Percentiles rank a stretch among this genome's conserved stretches.
phyloP scores from a whole-genome alignment of 2,113 vertebrate species.

The Anolis sagrei region DNA sequence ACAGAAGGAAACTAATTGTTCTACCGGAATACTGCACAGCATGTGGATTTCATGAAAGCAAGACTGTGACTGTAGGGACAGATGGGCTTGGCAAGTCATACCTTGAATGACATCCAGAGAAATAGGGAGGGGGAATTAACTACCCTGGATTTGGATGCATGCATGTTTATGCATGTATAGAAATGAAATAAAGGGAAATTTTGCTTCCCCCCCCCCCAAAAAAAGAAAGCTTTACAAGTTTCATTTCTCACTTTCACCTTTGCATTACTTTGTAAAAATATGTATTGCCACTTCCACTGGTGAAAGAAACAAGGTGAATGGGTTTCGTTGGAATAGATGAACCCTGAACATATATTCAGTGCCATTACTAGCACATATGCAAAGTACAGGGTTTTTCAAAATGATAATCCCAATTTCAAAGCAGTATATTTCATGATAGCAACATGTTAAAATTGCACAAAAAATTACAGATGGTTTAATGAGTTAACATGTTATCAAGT shows the following conservation, averaged over 20 bases:
- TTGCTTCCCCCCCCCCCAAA: constrained; percentile 5
- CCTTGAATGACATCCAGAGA: constrained; percentile 46
- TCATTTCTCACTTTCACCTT: background rate
- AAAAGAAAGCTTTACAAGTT: constrained; percentile 12
- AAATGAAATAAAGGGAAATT: background rate
- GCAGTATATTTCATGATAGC: no score
- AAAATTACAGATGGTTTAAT: no score
- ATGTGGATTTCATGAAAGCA: constrained; percentile 55
- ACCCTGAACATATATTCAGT: background rate
- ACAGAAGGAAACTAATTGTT: constrained; percentile 58
- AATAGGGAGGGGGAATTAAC: background rate
- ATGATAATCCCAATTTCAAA: no score
- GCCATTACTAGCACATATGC: background rate
- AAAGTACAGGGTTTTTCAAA: background rate
- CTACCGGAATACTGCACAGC: constrained; percentile 57
- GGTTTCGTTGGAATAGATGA: background rate
- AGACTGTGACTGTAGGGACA: constrained; percentile 56
- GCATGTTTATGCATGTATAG: background rate
- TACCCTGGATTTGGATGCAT: constrained; percentile 24
- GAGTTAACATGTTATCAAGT: no score
- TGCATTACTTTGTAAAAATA: constrained; percentile 9
- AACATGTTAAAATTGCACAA: no score
- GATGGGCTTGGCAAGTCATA: constrained; percentile 59
- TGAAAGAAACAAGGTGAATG: background rate
- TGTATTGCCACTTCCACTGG: background rate